A percentile compares a stretch with the other conserved stretches of the same genome.
Conservation (phyloP, 2,888 invertebrate species). For the Leptarthrus brevirostris region DNA sequence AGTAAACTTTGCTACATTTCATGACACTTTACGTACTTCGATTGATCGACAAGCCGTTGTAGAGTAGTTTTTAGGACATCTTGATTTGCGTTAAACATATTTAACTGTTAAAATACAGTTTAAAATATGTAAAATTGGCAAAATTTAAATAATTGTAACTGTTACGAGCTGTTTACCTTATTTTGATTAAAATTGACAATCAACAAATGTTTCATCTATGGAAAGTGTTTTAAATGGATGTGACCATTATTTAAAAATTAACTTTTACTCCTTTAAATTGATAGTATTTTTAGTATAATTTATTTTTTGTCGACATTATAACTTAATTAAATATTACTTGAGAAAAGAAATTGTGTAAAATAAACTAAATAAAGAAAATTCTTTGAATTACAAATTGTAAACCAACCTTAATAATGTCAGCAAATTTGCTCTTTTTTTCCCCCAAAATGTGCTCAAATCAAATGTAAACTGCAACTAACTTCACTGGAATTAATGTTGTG, state of each 20-base stretch:
- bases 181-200: not conserved
- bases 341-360: too few species aligned
- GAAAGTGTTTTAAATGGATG: too few species aligned
- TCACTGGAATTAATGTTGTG: not conserved
- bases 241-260: too few species aligned
- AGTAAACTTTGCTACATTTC: not conserved
- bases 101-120: not conserved
- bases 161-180: not conserved
- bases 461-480: not conserved
- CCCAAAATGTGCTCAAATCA: too few species aligned
- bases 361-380: too few species aligned
- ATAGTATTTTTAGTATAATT: too few species aligned
- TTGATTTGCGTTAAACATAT: constrained; percentile 2
- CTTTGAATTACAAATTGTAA: too few species aligned
- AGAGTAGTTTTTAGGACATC: constrained; percentile 60
- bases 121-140: not conserved
- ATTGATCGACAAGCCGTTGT: constrained; percentile 59
- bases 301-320: too few species aligned
- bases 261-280: too few species aligned
- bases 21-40: constrained; percentile 58
- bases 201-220: not conserved
- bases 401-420: too few species aligned
- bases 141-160: constrained; percentile 28
- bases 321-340: too few species aligned
- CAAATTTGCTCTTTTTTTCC: too few species aligned